These are phyloP conservation scores for Chorisops tibialis DNA, from an alignment of 2,888 invertebrate genomes.

Conservation along the genomic window DNA sequence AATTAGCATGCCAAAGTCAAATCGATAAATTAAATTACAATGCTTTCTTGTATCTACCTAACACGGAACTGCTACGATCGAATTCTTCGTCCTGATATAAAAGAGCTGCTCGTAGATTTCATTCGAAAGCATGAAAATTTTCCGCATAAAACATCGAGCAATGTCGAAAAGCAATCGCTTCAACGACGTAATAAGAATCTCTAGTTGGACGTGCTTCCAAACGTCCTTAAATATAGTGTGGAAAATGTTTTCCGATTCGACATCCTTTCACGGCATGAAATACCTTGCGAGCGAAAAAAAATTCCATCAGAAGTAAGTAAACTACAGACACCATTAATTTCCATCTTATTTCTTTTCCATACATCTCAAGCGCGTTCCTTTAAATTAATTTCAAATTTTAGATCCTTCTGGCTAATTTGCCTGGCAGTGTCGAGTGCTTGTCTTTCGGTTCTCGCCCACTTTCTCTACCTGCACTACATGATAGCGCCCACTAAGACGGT, in stretches of 20 bases:
- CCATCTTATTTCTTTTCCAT: slow-evolving; percentile 3
- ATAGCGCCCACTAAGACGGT: slow-evolving; percentile 14
- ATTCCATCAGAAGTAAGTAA: slow-evolving; percentile 19
- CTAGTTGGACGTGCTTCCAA: slow-evolving; percentile 25
- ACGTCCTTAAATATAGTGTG: slow-evolving; percentile 40
- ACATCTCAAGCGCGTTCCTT: background rate
- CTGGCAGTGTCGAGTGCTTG: background rate
- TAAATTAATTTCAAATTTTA: slow-evolving; percentile 16
- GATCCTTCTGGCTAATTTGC: slow-evolving; percentile 23
- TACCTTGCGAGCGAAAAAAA: slow-evolving; percentile 31
- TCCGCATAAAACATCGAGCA: too few relatives aligned
- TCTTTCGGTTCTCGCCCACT: slow-evolving; percentile 7
- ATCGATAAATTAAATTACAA: too few relatives aligned
- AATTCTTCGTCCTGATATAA: too few relatives aligned
- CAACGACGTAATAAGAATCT: background rate
- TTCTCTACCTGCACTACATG: slow-evolving; percentile 20
- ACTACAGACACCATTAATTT: slow-evolving; percentile 17
- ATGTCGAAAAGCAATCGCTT: slow-evolving; percentile 13
- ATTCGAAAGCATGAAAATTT: too few relatives aligned
- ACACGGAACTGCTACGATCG: too few relatives aligned
- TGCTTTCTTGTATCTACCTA: too few relatives aligned
- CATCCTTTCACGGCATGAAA: slow-evolving; percentile 49
- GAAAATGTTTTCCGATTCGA: slow-evolving; percentile 43
- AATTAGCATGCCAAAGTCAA: too few relatives aligned
- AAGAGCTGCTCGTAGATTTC: too few relatives aligned